Conservation (phyloP, 2,113 vertebrate species). For the Cyphomyrus plagiostoma region DNA sequence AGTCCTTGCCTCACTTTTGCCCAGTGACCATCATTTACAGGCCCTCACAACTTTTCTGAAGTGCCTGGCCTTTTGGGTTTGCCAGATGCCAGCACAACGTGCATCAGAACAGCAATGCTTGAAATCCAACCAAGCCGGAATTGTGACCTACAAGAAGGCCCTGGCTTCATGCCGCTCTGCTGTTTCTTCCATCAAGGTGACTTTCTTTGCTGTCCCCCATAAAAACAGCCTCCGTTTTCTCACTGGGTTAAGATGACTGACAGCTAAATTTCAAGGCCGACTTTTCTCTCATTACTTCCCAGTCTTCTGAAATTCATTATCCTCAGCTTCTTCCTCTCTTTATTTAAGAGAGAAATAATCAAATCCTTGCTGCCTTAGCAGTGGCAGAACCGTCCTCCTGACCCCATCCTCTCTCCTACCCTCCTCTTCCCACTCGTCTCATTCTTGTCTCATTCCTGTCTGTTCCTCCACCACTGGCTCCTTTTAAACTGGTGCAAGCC, state of each 20-base stretch:
- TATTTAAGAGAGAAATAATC: background rate
- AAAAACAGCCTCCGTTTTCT: background rate
- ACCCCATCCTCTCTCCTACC: background rate
- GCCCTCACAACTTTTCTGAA: background rate
- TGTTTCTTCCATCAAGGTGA: background rate
- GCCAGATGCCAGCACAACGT: background rate
- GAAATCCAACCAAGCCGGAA: background rate
- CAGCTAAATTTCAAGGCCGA: background rate
- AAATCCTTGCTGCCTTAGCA: background rate
- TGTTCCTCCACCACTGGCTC: background rate
- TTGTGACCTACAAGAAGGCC: background rate
- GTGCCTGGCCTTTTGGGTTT: background rate
- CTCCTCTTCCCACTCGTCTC: background rate
- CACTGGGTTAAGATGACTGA: background rate
- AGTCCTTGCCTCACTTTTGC: background rate
- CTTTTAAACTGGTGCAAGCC: background rate
- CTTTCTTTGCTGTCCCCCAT: background rate
- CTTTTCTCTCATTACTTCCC: background rate
- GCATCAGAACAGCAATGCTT: background rate
- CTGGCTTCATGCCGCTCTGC: background rate
- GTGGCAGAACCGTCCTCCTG: background rate
- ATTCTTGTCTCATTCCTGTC: too few species aligned
- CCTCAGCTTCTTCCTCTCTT: background rate
- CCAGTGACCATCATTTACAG: background rate
- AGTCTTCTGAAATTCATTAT: background rate